Evolutionary conservation across 2,888 invertebrate genomes (phyloP).

Genomic region (Drosophila tanythrix): DNA sequence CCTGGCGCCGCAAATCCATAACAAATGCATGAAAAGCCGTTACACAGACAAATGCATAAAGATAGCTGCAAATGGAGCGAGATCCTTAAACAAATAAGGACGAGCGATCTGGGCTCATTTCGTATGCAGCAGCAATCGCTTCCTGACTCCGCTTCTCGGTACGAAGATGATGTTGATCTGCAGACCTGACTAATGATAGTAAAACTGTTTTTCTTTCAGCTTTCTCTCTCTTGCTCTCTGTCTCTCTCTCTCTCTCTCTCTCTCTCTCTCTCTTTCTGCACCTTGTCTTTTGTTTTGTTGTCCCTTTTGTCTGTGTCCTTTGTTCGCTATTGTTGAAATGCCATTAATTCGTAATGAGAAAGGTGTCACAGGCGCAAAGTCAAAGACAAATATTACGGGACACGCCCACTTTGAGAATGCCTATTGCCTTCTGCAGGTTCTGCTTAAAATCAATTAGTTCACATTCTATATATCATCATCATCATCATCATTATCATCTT

Average conservation of each 20-base stretch:
- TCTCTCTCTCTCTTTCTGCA: constrained; percentile 43
- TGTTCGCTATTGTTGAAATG: constrained; percentile 53
- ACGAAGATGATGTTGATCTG: constrained; percentile 38
- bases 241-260: not conserved
- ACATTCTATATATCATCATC: constrained; percentile 34
- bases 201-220: constrained; percentile 66
- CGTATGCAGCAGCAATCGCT: constrained; percentile 59
- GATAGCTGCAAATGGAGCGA: not conserved
- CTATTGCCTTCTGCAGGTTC: constrained; percentile 52
- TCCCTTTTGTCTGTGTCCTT: constrained; percentile 45
- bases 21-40: constrained; percentile 79
- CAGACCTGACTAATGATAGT: constrained; percentile 70
- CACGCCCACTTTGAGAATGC: constrained; percentile 51
- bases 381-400: constrained; percentile 76
- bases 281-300: constrained; percentile 50
- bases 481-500: constrained; percentile 46
- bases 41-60: constrained; percentile 69
- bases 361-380: constrained; percentile 76
- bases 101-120: constrained; percentile 51
- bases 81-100: constrained; percentile 64
- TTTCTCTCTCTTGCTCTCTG: constrained; percentile 26
- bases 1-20: constrained; percentile 82
- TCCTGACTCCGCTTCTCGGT: constrained; percentile 46
- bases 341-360: constrained; percentile 82
- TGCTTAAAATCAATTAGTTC: constrained; percentile 81